Base-by-base conservation (phyloP, 2,797 vertebrate species). In the Taeniopygia guttata region DNA sequence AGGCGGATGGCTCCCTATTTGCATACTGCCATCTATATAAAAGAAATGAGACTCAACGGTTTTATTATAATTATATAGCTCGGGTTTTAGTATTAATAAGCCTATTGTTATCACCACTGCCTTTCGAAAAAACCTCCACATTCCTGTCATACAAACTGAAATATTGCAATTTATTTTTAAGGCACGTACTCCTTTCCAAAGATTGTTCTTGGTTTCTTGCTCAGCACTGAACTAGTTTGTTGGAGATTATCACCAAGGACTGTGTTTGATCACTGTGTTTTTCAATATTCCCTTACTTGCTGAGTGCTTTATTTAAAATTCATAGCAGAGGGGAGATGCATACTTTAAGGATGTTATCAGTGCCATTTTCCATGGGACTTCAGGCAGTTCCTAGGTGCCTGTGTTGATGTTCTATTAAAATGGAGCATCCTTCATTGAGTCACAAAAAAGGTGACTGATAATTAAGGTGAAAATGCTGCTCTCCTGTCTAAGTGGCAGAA, bases 21-120 rank as follows among this genome's bases (percentile, higher is more conserved):
- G 74, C 62, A 93, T 89, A 62, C 89, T 85, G 89, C 82, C 95
- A 90, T 58, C 45, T 49, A 48, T 79, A 27, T 59, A 91, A 97
- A 95, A 92, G 83, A 95, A 96, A 91, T 79, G 83, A 94, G 72
- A 91, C 58, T 59, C 66, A 85, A 72, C 2, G 45, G 86, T 91
- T 97, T 95, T 95, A 96, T 96, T 94, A 92, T 97, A 97, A 97
- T 97, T 96, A 97, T 89, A 95, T 90, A 95, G 87, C 77, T 95
- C 0, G 2, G 16, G 3, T 93, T 95, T 94, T 83, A 89, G 87
- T 87, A 94, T 95, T 97, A 97, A 97, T 97, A 96, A 95, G 79
- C 38, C 94, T 86, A 95, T 96, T 97, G 95, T 96, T 96, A 95
- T 88, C 84, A 68, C 75, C 73, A 36, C 58, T 91, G 89, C 73